phyloP scores from a whole-genome alignment of 2,888 invertebrate genomes.

The Anthrax anthrax region DNA sequence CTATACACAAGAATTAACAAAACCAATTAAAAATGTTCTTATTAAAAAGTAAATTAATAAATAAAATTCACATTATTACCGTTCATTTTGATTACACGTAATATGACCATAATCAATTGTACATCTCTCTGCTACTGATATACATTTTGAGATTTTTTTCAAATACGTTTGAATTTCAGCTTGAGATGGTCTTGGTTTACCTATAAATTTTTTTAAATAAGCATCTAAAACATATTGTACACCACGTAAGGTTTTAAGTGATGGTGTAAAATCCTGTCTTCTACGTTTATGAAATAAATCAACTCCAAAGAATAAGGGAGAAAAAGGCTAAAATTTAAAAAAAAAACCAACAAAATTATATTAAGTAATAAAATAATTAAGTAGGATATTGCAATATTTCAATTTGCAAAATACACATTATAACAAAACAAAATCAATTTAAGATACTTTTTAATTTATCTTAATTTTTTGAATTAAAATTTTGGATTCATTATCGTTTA shows the following conservation, averaged over 20 bases:
- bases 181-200: neutral
- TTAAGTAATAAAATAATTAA: too few relatives aligned
- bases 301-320: neutral
- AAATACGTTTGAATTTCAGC: neutral
- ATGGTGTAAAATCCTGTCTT: neutral
- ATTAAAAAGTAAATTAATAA: too few relatives aligned
- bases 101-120: neutral
- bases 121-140: conserved; percentile 1
- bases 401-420: too few relatives aligned
- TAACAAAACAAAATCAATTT: too few relatives aligned
- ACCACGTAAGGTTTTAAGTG: conserved; percentile 2
- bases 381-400: too few relatives aligned
- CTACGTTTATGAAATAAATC: neutral
- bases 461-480: too few relatives aligned
- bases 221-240: conserved; percentile 2
- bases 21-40: neutral
- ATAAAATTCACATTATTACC: neutral
- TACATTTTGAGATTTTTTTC: neutral
- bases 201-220: neutral
- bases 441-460: too few relatives aligned
- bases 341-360: too few relatives aligned
- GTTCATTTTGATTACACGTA: neutral
- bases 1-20: neutral
- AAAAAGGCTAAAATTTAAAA: neutral
- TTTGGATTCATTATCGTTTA: too few relatives aligned